Evolutionary conservation across 1,140 invertebrate species (phyloP).

Genomic region (Zelostemma sp.): DNA sequence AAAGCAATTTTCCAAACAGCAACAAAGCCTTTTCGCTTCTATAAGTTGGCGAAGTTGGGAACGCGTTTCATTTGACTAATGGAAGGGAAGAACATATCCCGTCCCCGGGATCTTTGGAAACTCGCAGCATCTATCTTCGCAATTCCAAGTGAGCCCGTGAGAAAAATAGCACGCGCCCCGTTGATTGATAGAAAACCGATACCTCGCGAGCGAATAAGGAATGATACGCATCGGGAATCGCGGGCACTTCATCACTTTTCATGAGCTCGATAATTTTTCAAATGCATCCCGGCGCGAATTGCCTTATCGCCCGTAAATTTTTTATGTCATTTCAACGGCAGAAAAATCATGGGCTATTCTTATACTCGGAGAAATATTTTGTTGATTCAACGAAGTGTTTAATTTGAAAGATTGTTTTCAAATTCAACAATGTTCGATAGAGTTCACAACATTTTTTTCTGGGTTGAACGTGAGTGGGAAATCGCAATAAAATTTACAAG

Average conservation of each 20-base stretch:
- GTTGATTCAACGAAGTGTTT: no score
- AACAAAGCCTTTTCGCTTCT: slow-evolving; percentile 6
- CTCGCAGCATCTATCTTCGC: neutral
- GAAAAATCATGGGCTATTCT: no score
- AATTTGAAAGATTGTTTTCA: no score
- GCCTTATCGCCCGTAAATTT: no score
- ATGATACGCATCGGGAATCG: neutral
- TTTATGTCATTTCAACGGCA: no score
- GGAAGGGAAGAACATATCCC: neutral
- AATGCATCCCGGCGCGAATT: slow-evolving; percentile 33
- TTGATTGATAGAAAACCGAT: slow-evolving; percentile 2
- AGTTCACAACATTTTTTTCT: no score
- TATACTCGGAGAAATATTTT: no score
- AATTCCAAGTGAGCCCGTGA: neutral
- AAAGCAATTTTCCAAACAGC: neutral
- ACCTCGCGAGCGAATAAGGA: neutral
- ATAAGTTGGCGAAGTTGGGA: slow-evolving; percentile 1
- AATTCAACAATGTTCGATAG: no score
- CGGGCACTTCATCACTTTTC: neutral
- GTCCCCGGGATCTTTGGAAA: neutral
- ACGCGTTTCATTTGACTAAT: slow-evolving; percentile 10
- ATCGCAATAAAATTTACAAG: no score
- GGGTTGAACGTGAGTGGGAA: no score
- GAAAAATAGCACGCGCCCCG: neutral
- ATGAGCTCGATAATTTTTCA: slow-evolving; percentile 1